phyloP scores from a whole-genome alignment of 2,797 vertebrate genomes.

The Danio tinwini region DNA sequence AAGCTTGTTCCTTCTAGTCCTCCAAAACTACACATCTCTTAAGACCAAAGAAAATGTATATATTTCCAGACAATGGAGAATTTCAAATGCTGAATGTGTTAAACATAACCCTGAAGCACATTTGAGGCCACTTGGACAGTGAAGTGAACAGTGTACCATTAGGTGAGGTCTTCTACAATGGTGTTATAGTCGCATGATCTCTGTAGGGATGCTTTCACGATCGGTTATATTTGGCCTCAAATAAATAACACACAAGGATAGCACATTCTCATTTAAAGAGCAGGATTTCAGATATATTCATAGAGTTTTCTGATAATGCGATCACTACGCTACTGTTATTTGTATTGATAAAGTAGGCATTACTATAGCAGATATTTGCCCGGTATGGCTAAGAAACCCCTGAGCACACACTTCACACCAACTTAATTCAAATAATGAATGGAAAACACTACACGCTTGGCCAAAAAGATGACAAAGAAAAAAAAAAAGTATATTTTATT shows the following conservation, averaged over 20 bases:
- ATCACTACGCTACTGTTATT: constrained; percentile 36
- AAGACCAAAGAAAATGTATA: constrained; percentile 2
- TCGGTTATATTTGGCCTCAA: constrained; percentile 38
- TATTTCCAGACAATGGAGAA: not conserved
- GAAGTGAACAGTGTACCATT: constrained; percentile 2
- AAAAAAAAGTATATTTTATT: not conserved
- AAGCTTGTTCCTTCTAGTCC: constrained; percentile 4
- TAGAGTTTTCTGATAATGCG: constrained; percentile 31
- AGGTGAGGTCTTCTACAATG: constrained; percentile 17
- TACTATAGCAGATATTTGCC: constrained; percentile 46
- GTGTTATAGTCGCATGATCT: constrained; percentile 13
- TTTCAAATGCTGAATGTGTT: constrained; percentile 23
- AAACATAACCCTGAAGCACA: constrained; percentile 2
- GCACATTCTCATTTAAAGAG: constrained; percentile 34
- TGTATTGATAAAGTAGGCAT: constrained; percentile 43
- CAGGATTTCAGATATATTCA: constrained; percentile 45
- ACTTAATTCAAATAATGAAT: constrained; percentile 40
- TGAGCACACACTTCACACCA: constrained; percentile 54
- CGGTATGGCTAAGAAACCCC: constrained; percentile 48
- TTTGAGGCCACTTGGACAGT: constrained; percentile 25
- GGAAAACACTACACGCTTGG: constrained; percentile 10
- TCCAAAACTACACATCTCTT: constrained; percentile 12
- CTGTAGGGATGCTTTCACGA: constrained; percentile 16
- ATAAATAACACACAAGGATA: constrained; percentile 49
- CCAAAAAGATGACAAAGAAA: not conserved